phyloP scores from a whole-genome alignment of 2,888 invertebrate species.

The Tryphoninae sp. region DNA sequence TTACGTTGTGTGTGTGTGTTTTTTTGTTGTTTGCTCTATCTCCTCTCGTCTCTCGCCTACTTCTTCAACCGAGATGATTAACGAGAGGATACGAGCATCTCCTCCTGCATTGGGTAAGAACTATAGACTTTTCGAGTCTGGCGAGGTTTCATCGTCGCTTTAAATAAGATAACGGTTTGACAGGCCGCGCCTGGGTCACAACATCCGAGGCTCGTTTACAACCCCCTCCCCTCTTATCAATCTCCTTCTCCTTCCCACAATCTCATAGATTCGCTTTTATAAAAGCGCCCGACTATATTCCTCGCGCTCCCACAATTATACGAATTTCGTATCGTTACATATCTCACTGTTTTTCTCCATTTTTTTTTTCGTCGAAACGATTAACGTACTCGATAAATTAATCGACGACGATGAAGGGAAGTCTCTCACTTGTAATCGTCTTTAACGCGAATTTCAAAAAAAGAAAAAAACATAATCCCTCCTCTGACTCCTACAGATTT shows the following conservation, averaged over 20 bases:
- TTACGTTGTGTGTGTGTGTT: background rate
- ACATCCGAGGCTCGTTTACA: conserved; percentile 67
- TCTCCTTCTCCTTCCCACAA: conserved; percentile 4
- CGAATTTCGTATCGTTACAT: background rate
- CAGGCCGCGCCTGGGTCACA: conserved; percentile 63
- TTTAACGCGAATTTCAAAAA: background rate
- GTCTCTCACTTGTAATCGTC: background rate
- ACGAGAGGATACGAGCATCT: conserved; percentile 36
- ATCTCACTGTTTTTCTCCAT: background rate
- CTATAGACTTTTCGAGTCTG: conserved; percentile 2
- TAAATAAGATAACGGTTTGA: conserved; percentile 68
- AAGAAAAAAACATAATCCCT: background rate
- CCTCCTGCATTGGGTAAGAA: conserved; percentile 14
- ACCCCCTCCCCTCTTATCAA: conserved; percentile 53
- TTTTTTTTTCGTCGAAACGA: conserved; percentile 3
- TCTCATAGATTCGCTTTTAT: conserved; percentile 17
- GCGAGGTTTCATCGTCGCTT: conserved; percentile 59
- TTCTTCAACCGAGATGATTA: conserved; percentile 49
- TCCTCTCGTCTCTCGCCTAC: background rate
- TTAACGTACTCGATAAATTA: conserved; percentile 1
- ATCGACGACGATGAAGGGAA: background rate
- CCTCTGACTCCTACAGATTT: background rate
- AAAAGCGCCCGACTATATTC: conserved; percentile 48
- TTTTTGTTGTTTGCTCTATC: background rate
- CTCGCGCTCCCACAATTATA: conserved; percentile 31